These are phyloP conservation scores for Arvicanthis niloticus DNA, from an alignment of 2,113 vertebrate genomes.

Conservation along the genomic window DNA sequence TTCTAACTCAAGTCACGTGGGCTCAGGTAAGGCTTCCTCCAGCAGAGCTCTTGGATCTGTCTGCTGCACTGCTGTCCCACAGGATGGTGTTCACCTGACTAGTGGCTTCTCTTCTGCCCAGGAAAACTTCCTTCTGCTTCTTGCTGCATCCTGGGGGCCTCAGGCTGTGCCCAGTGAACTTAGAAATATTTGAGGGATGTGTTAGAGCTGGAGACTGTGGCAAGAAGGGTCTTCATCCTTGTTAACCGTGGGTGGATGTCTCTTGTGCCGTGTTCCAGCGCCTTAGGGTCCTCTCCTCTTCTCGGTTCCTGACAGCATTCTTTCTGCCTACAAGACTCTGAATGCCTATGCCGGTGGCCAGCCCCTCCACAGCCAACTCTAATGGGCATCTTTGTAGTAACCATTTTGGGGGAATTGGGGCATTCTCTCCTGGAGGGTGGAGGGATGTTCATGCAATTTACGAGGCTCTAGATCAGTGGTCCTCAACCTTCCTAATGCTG, in stretches of 20 bases:
- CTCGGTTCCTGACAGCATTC: not conserved
- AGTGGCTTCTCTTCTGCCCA: not conserved
- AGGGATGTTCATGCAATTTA: not conserved
- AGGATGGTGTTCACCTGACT: accelerated
- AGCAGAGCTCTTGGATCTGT: not conserved
- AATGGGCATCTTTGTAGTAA: not conserved
- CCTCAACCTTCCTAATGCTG: too few species aligned
- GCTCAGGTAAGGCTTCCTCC: not conserved
- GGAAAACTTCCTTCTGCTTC: not conserved
- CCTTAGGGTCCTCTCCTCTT: not conserved
- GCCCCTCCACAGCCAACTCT: not conserved
- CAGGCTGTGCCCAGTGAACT: not conserved
- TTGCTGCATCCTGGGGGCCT: not conserved
- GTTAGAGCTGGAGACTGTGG: not conserved
- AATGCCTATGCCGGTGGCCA: not conserved
- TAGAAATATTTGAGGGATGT: not conserved
- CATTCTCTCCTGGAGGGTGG: not conserved
- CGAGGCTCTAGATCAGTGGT: not conserved
- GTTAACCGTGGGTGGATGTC: not conserved
- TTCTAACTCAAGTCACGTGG: not conserved
- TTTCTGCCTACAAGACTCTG: not conserved
- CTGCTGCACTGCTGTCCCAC: not conserved
- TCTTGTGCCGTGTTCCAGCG: not conserved
- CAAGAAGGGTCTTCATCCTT: not conserved
- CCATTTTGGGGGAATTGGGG: not conserved